Conservation (phyloP, 2,888 invertebrate genomes). For the Charanyca ferruginea region DNA sequence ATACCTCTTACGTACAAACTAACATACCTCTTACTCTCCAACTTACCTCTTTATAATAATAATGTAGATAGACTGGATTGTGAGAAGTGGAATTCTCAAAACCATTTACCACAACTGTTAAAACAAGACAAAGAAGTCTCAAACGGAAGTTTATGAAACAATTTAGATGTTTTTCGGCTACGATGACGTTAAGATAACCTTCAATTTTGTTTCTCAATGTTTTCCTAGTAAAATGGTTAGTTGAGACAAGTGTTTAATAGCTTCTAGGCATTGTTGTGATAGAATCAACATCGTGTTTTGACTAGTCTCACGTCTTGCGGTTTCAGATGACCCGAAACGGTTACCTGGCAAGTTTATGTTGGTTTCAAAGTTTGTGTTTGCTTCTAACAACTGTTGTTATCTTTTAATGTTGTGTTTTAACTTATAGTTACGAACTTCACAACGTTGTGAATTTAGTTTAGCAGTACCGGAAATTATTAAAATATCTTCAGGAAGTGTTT, state of each 20-base stretch:
- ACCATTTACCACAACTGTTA: not conserved
- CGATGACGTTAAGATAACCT: constrained; percentile 47
- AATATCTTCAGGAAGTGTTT: constrained; percentile 13
- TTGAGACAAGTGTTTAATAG: constrained; percentile 51
- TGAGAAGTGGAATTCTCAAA: not conserved
- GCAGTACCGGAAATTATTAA: not conserved
- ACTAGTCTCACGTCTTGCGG: constrained; percentile 56
- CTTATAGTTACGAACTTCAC: too few relatives aligned
- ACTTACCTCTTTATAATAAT: too few relatives aligned
- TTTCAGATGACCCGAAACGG: constrained; percentile 10
- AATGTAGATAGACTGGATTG: not conserved
- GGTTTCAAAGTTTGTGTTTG: constrained; percentile 11
- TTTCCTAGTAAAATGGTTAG: constrained; percentile 53
- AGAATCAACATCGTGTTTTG: constrained; percentile 54
- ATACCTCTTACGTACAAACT: too few relatives aligned
- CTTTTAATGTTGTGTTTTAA: constrained; percentile 7
- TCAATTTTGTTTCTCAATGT: constrained; percentile 34
- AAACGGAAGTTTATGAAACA: constrained; percentile 41
- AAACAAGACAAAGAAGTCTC: constrained; percentile 12
- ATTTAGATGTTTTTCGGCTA: constrained; percentile 28
- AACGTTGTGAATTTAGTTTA: too few relatives aligned
- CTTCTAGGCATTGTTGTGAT: constrained; percentile 60
- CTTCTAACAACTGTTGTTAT: not conserved
- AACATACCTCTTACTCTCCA: too few relatives aligned
- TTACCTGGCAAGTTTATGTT: constrained; percentile 20